phyloP scores from a whole-genome alignment of 1,140 invertebrate species.

The Pissodes strobi region DNA sequence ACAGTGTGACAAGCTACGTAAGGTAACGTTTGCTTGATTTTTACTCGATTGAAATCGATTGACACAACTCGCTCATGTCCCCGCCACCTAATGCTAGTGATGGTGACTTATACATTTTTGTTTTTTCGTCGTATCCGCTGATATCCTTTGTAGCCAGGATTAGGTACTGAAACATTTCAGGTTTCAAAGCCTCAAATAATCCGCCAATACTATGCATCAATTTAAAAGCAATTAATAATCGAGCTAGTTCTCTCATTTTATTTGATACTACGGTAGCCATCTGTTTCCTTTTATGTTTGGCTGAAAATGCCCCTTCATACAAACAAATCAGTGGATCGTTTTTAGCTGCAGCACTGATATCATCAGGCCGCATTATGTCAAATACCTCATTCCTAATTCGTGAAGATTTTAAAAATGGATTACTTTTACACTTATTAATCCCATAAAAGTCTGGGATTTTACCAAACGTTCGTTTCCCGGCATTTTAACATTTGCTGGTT shows the following conservation, averaged over 20 bases:
- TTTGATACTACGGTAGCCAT: constrained; percentile 31
- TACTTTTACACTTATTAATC: constrained; percentile 3
- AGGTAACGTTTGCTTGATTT: too few species aligned
- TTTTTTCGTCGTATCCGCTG: constrained; percentile 32
- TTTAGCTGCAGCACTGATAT: constrained; percentile 33
- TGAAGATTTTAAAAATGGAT: neutral
- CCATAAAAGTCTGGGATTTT: too few species aligned
- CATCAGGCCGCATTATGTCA: constrained; percentile 30
- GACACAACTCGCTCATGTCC: too few species aligned
- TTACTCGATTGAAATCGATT: too few species aligned
- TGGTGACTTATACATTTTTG: constrained; percentile 33
- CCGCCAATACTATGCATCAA: neutral
- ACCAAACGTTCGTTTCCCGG: constrained; percentile 1
- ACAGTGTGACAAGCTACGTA: too few species aligned
- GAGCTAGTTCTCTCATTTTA: constrained; percentile 31
- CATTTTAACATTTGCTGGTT: neutral
- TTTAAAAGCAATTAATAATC: constrained; percentile 25
- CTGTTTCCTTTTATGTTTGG: constrained; percentile 35
- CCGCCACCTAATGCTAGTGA: too few species aligned
- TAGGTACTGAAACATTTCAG: constrained; percentile 27
- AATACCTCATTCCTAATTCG: constrained; percentile 32
- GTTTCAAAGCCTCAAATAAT: constrained; percentile 25
- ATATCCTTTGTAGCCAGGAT: constrained; percentile 32
- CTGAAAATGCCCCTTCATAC: constrained; percentile 30
- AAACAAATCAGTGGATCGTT: constrained; percentile 33